These are phyloP conservation scores for Hydrotaea cyrtoneurina DNA, from an alignment of 2,888 invertebrate species.

Conservation along the genomic window DNA sequence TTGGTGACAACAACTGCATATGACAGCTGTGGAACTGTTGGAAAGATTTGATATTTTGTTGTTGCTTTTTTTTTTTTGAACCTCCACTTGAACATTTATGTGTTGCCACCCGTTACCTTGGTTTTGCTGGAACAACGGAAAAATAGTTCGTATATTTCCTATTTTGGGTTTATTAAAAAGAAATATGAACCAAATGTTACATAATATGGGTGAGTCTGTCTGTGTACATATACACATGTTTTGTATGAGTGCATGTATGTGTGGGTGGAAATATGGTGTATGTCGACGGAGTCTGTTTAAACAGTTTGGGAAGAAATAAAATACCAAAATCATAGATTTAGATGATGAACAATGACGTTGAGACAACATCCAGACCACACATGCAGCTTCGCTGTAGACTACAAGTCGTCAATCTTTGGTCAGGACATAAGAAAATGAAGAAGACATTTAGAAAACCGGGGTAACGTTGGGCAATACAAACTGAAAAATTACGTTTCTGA, in stretches of 20 bases:
- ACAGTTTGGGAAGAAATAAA: neutral
- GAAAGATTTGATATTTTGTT: neutral
- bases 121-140: neutral
- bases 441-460: too few species aligned
- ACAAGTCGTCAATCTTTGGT: too few species aligned
- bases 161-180: constrained; percentile 26
- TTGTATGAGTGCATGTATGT: neutral
- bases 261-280: neutral
- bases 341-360: too few species aligned
- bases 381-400: too few species aligned
- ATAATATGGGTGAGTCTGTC: neutral
- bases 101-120: neutral
- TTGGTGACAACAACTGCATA: constrained; percentile 43
- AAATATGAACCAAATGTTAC: constrained; percentile 32
- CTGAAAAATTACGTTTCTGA: too few species aligned
- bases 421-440: too few species aligned
- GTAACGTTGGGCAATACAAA: too few species aligned
- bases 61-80: neutral
- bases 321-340: too few species aligned
- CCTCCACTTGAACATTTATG: constrained; percentile 10
- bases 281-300: neutral
- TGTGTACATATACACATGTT: neutral
- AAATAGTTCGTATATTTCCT: neutral
- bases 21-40: constrained; percentile 31
- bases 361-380: too few species aligned